Evolutionary conservation across 2,113 vertebrate genomes (phyloP).

Genomic region (Rhynchopsitta pachyrhyncha): DNA sequence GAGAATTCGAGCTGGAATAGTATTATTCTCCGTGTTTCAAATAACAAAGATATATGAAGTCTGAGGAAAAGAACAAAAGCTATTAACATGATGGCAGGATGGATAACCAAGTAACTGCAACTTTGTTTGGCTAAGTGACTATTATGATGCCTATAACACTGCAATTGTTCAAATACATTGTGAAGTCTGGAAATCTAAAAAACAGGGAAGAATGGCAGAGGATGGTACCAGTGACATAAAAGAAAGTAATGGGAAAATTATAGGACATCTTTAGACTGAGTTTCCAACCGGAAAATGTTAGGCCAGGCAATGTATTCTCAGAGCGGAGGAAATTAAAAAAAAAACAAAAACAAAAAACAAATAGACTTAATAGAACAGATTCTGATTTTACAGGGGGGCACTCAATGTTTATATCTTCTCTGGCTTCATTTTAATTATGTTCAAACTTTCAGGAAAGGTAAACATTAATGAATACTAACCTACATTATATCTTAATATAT

Average conservation of each 20-base stretch:
- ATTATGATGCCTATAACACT: not conserved
- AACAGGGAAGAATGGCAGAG: not conserved
- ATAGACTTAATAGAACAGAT: not conserved
- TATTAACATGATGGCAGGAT: not conserved
- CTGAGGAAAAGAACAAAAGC: not conserved
- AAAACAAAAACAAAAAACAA: not conserved
- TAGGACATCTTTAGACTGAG: not conserved
- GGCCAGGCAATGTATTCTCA: not conserved
- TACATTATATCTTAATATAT: not conserved
- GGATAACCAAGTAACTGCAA: not conserved
- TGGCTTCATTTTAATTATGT: not conserved
- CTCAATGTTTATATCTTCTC: not conserved
- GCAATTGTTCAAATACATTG: not conserved
- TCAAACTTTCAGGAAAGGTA: not conserved
- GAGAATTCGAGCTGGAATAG: not conserved
- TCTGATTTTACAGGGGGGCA: not conserved
- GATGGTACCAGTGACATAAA: not conserved
- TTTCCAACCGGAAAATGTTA: not conserved
- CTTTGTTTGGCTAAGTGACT: not conserved
- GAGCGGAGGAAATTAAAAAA: not conserved
- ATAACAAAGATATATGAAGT: not conserved
- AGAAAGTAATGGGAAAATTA: not conserved
- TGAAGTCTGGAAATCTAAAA: not conserved
- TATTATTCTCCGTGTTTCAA: not conserved
- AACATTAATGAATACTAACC: not conserved